Conservation (phyloP, 2,888 invertebrate genomes). For the Microdon myrmicae region DNA sequence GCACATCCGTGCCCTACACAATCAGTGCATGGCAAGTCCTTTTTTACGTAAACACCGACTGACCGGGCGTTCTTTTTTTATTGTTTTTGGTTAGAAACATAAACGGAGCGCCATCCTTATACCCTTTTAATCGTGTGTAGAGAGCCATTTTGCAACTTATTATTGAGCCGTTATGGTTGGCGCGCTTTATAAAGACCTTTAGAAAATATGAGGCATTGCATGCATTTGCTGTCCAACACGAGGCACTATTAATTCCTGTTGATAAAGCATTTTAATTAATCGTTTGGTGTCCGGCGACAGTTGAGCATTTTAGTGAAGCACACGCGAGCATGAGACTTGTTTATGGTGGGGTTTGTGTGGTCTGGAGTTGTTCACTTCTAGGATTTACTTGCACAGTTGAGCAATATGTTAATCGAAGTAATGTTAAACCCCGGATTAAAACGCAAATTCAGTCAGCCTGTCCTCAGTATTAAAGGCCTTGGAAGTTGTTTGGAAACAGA, state of each 20-base stretch:
- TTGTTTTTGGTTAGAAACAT: too few species aligned
- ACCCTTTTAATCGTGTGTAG: slow-evolving; percentile 4
- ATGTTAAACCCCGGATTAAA: too few species aligned
- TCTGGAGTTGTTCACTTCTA: slow-evolving; percentile 1
- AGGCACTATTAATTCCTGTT: slow-evolving; percentile 31
- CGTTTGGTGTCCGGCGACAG: slow-evolving; percentile 28
- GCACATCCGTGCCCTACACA: too few species aligned
- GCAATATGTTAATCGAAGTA: too few species aligned
- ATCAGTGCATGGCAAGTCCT: too few species aligned
- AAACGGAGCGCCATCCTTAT: slow-evolving; percentile 1
- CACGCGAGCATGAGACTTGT: slow-evolving; percentile 1
- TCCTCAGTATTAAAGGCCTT: too few species aligned
- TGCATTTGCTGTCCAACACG: slow-evolving; percentile 18
- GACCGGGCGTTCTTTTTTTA: too few species aligned
- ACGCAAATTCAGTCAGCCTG: too few species aligned
- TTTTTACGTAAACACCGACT: too few species aligned
- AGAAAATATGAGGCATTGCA: slow-evolving; percentile 23
- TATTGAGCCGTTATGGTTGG: slow-evolving; percentile 7
- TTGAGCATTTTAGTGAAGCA: slow-evolving; percentile 18
- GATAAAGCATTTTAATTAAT: slow-evolving; percentile 44
- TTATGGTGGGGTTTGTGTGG: background rate
- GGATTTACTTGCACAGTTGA: background rate
- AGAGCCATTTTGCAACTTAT: slow-evolving; percentile 25
- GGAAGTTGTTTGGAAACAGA: too few species aligned
- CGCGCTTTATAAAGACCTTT: slow-evolving; percentile 5